Base-by-base conservation (phyloP, 2,888 invertebrate species). In the Cheilosia impressa region DNA sequence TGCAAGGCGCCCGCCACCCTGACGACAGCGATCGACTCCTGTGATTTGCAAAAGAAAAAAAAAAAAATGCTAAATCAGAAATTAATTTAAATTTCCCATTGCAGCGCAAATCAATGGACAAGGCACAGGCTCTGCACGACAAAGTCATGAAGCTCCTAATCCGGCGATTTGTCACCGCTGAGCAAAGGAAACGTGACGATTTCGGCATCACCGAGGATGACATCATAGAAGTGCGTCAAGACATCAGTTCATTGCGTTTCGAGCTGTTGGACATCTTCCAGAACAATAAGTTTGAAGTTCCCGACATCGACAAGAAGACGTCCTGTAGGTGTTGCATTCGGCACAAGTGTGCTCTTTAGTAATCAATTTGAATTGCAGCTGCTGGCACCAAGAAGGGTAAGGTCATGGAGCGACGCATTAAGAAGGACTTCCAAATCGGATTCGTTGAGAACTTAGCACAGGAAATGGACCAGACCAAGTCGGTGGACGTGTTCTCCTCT, bases 221-320 rank as follows among this genome's bases (percentile, higher is more conserved):
- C 92, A 97, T 99, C 87, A 98, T 98, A 95, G 99, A 99, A 93
- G 97, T 99, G 89, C 95, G 99, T 89, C 98, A 99, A 90, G 99
- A 99, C 91, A 98, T 99, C 87, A 98, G 98, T n/a, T 96, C 98
- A 4, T 94, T 99, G 88, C 94, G 98, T 87, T 99, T 96, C 91
- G 98, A 99, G 90, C 93, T 99, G 24, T 95, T 99, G 71, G 98
- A 98, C 89, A 98, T 99, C 89, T 94, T 99, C 13, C 94, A 95
- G 72, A 96, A 95, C 88, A 98, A 98, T 90, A 98, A 97, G 63
- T 97, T 97, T 96, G 94, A 95, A 87, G 97, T 97, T 0, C 97
- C 97, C 0, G 93, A 94, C 87, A 92, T 96, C 68, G 95, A 95
- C 93, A 95, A 90, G 95, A 96, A 88, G 93, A 94, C 91, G 31